These are phyloP conservation scores for Imbricaverruca yamaguchii DNA, from an alignment of 2,888 invertebrate species.

Conservation along the genomic window DNA sequence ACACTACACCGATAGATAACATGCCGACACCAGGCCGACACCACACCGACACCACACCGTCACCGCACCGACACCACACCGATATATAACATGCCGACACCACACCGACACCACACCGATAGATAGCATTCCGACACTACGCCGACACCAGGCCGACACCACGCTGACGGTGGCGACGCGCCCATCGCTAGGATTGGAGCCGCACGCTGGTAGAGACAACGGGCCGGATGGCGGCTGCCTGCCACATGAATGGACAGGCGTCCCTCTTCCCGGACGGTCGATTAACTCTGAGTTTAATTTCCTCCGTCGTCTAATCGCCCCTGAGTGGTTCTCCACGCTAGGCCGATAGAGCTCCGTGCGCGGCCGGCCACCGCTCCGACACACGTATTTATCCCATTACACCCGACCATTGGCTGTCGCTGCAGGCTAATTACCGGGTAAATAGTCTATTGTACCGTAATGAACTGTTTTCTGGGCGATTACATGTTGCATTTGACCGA, in stretches of 20 bases:
- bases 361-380: background rate
- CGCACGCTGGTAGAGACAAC: background rate
- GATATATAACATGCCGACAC: too few species aligned
- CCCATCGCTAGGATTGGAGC: too few species aligned
- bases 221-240: background rate
- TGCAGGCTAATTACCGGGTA: conserved; percentile 10
- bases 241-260: background rate
- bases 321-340: background rate
- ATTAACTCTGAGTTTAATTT: background rate
- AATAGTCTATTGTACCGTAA: conserved; percentile 12
- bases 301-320: background rate
- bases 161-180: too few species aligned
- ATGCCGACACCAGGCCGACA: too few species aligned
- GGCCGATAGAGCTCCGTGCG: background rate
- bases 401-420: background rate
- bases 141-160: too few species aligned
- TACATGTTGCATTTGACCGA: background rate
- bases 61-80: too few species aligned
- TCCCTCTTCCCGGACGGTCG: background rate
- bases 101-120: too few species aligned
- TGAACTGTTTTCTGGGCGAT: background rate
- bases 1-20: too few species aligned
- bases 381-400: background rate
- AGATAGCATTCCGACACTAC: too few species aligned
- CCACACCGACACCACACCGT: too few species aligned